Evolutionary conservation across 1,140 invertebrate species (phyloP), one percentile per base, ranked within the genome.

Genomic region (Varroa destructor): DNA sequence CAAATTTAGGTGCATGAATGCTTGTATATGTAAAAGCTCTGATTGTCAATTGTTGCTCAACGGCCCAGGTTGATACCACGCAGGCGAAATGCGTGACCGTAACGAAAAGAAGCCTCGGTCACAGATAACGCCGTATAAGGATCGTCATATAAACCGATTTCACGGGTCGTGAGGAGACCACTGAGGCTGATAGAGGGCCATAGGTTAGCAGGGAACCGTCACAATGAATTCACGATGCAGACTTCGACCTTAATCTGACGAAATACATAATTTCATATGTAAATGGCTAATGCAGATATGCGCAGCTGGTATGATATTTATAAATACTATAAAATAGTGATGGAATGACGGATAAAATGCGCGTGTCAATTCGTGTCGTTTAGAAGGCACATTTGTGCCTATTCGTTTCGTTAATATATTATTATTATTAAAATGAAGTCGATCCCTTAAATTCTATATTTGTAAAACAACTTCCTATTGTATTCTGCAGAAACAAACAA

Each of bases 11-110:
- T 67, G 37, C 61, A 37, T 36, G 46, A 37, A 12, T 67, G 37
- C 40, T 67, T 46, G 61, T 43, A 8, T 67, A 67, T 12, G 61
- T 67, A 12, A 67, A 67, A 46, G 46, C 61, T 37, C 61, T 67
- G 40, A 40, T 67, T n/a, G 37, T 67, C 46, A 12, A 2, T 67
- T 14, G 40, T 43, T 12, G 46, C 14, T 8, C 61, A 12, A 46
- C 46, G 61, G 46, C 61, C 40, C 40, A 43, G 3, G 61, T 14
- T 2, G 61, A 37, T 5, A 67, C 40, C 40, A 37, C 37, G 12
- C 14, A 25, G 37, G 61, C 37, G n/a, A 67, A 43, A 12, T 36
- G 46, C 12, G 1, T 46, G 2, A 67, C 61, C 40, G 46, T 5
- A 25, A 67, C 46, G 40, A 37, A n/a, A 8, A 37, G 61, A 1